Conservation (phyloP, 2,113 vertebrate species). For the Rhodinocichla rosea region DNA sequence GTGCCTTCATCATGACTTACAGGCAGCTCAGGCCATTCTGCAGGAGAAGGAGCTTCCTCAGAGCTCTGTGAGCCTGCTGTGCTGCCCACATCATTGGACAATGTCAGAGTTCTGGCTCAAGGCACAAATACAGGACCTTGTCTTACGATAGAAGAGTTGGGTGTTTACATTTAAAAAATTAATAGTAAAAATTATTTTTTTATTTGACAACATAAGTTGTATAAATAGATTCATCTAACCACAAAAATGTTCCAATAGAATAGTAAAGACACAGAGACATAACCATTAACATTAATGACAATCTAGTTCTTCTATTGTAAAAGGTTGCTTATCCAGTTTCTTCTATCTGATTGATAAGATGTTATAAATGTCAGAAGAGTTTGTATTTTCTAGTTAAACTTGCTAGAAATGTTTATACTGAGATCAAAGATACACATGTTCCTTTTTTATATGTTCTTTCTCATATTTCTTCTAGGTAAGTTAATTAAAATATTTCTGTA, state of each 20-base stretch:
- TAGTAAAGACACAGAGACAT: not conserved
- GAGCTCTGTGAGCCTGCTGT: not conserved
- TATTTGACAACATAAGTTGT: not conserved
- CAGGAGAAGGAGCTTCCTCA: not conserved
- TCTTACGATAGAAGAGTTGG: not conserved
- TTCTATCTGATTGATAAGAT: constrained; percentile 54
- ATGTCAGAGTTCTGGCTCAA: not conserved
- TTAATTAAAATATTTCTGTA: constrained; percentile 67
- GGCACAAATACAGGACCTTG: not conserved
- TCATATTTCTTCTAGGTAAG: constrained; percentile 45
- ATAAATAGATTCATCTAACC: not conserved
- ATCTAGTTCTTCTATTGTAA: not conserved
- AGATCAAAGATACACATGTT: constrained; percentile 63
- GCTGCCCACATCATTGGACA: not conserved
- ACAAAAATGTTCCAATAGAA: not conserved
- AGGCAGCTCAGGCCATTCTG: not conserved
- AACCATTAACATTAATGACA: constrained; percentile 40
- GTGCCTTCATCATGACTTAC: not conserved
- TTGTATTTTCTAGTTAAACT: constrained; percentile 57
- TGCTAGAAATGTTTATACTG: constrained; percentile 51
- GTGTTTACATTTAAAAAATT: not conserved
- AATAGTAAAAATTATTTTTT: not conserved
- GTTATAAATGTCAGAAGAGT: constrained; percentile 55
- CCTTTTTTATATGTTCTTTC: constrained; percentile 52
- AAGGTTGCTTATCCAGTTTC: constrained; percentile 31